phyloP scores from a whole-genome alignment of 2,113 vertebrate species.

The Tenrec ecaudatus region DNA sequence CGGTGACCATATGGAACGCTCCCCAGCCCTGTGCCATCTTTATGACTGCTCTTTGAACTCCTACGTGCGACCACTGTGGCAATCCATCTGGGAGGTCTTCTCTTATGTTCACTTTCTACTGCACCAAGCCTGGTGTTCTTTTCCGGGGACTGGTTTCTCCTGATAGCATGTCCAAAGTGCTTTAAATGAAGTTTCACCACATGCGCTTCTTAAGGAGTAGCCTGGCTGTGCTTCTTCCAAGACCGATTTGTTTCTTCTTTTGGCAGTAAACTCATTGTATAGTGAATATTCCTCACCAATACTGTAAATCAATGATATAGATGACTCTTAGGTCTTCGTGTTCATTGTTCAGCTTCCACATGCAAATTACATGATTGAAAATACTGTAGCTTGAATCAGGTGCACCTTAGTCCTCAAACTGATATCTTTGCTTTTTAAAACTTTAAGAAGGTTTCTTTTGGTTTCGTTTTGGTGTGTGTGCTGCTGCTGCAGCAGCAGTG shows the following conservation, averaged over 20 bases:
- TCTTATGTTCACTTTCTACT: neutral
- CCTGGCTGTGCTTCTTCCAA: neutral
- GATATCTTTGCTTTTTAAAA: neutral
- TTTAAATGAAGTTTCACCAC: neutral
- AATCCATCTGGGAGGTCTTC: neutral
- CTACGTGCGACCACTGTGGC: neutral
- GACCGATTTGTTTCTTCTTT: neutral
- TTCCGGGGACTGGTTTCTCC: neutral
- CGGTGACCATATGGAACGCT: neutral
- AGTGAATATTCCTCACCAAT: neutral
- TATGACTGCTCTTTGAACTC: neutral
- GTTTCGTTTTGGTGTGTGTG: no score
- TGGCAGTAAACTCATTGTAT: neutral
- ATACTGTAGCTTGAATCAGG: neutral
- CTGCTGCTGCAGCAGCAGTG: neutral
- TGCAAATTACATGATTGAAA: neutral
- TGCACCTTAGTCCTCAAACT: neutral
- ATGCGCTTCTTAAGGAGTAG: neutral
- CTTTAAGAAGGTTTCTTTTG: neutral
- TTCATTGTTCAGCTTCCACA: neutral
- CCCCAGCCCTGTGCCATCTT: neutral
- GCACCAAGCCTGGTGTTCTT: neutral
- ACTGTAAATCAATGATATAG: neutral
- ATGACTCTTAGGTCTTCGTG: neutral
- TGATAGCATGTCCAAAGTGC: neutral